phyloP scores from a whole-genome alignment of 2,113 vertebrate genomes.

The Lanius collurio region DNA sequence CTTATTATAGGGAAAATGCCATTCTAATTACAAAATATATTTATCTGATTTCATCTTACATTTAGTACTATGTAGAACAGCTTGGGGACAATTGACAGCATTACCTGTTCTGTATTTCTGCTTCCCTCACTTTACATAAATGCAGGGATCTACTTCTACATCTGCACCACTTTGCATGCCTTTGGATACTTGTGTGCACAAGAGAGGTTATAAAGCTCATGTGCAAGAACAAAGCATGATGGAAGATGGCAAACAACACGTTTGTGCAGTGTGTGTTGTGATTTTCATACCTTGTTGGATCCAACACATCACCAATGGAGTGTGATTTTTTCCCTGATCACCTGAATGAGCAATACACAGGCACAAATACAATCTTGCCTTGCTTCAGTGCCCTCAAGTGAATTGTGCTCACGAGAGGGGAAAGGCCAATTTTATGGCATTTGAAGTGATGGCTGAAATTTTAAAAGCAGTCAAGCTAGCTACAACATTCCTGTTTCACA shows the following conservation, averaged over 20 bases:
- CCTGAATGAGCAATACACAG: conserved; percentile 25
- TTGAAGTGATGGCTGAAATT: conserved; percentile 7
- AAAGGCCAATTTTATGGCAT: conserved; percentile 29
- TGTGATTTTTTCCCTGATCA: not conserved
- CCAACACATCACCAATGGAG: not conserved
- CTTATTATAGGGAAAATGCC: not conserved
- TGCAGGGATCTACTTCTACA: not conserved
- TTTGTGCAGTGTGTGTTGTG: not conserved
- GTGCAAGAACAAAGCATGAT: not conserved
- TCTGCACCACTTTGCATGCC: not conserved
- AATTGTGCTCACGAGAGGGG: conserved; percentile 7
- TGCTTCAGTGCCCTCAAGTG: conserved; percentile 21
- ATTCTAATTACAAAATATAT: not conserved
- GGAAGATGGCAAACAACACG: not conserved
- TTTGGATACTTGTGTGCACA: not conserved
- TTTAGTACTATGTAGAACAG: not conserved
- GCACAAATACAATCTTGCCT: conserved; percentile 30
- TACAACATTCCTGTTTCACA: not conserved
- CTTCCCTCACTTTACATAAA: not conserved
- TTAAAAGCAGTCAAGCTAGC: not conserved
- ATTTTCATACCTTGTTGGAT: not conserved
- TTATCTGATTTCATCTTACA: not conserved
- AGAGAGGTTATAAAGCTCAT: not conserved
- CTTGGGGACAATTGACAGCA: not conserved
- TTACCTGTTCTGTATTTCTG: not conserved